Evolutionary conservation across 1,140 invertebrate genomes (phyloP).

Genomic region (Drosophila virilis): DNA sequence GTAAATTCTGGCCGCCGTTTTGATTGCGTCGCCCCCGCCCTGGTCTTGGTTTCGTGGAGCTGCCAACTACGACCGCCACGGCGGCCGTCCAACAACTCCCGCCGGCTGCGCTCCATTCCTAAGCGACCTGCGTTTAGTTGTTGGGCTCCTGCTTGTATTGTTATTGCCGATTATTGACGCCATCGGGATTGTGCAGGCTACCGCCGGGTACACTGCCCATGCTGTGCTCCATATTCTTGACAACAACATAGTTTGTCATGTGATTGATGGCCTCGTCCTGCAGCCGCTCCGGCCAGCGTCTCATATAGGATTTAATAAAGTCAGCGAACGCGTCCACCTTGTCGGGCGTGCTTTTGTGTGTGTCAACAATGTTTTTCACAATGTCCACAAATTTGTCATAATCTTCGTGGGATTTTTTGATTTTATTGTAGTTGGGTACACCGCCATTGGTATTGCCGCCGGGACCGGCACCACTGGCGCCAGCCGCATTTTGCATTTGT

Average conservation of each 20-base stretch:
- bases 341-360: slow-evolving; percentile 77
- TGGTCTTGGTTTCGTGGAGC: slow-evolving; percentile 58
- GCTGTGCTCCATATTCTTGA: slow-evolving; percentile 83
- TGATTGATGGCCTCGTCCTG: slow-evolving; percentile 83
- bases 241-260: slow-evolving; percentile 82
- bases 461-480: slow-evolving; percentile 60
- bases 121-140: slow-evolving; percentile 52
- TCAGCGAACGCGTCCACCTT: slow-evolving; percentile 81
- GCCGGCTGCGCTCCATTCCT: slow-evolving; percentile 6
- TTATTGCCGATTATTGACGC: slow-evolving; percentile 76
- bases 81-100: slow-evolving; percentile 65
- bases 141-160: slow-evolving; percentile 82
- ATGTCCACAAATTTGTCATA: slow-evolving; percentile 83
- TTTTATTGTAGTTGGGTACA: slow-evolving; percentile 80
- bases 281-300: slow-evolving; percentile 78
- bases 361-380: slow-evolving; percentile 83
- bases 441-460: slow-evolving; percentile 77
- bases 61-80: slow-evolving; percentile 49
- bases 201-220: slow-evolving; percentile 60
- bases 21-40: slow-evolving; percentile 17
- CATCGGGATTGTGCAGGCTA: slow-evolving; percentile 65
- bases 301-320: slow-evolving; percentile 82
- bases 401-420: slow-evolving; percentile 82
- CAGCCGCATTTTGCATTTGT: slow-evolving; percentile 68
- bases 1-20: slow-evolving; percentile 52